Base-by-base conservation (phyloP, 2,797 vertebrate species). In the Spinibarbus caldwelli region DNA sequence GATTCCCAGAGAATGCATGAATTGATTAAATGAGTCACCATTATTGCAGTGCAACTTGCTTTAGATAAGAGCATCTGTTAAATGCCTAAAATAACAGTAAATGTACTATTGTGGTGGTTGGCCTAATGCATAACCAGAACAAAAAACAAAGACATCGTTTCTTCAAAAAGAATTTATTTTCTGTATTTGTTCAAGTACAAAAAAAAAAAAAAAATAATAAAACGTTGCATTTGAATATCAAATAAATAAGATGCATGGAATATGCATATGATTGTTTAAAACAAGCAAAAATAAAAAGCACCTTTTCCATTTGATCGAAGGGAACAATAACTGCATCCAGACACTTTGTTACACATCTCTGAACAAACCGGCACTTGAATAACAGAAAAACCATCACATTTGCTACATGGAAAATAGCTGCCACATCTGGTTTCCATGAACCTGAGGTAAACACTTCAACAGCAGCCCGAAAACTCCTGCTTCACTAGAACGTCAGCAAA, bases 161-260 rank as follows among this genome's bases (percentile, higher is more conserved):
- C 67, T 93, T 90, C 19, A 86, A 93, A 93, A 95, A 91, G 93
- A 96, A 94, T 96, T 96, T 96, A 95, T 96, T 96, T 88, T 90
- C 84, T 88, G 89, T 87, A 85, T 82, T 91, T 91, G 88, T 91
- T 92, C 76, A 86, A 91, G 91, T 95, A 95, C 90, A 94, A 95
- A 93, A 94, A 36, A 36, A 93, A 92, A 92, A 91, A n/a, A n/a
- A n/a, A n/a, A n/a, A n/a, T n/a, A n/a, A n/a, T n/a, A n/a, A n/a
- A n/a, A n/a, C n/a, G n/a, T n/a, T 87, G 84, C 91, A 94, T 95
- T 95, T 95, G 94, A 95, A 96, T 95, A 95, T 95, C 95, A 96
- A 96, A 96, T 95, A 95, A 95, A 95, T 94, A 88, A 87, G 77
- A 88, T 89, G 90, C 90, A 94, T 91, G 91, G 77, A 91, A 91